Conservation (phyloP, 2,113 vertebrate genomes). For the Vimba vimba region DNA sequence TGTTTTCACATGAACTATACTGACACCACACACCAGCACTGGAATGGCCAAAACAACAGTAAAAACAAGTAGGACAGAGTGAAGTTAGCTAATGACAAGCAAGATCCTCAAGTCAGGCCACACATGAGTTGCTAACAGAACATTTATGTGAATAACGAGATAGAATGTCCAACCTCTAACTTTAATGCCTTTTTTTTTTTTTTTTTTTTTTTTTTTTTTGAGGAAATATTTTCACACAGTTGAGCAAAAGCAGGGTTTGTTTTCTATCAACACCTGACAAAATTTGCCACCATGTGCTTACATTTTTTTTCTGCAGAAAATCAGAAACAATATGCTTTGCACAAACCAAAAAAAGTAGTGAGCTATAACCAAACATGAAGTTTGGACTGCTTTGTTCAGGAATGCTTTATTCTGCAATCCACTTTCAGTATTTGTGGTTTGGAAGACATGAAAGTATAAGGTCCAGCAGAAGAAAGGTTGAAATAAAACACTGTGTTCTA, state of each 20-base stretch:
- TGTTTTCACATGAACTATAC: neutral
- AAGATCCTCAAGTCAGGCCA: neutral
- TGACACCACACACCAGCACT: neutral
- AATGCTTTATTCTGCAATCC: neutral
- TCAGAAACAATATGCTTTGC: neutral
- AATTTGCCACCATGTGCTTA: neutral
- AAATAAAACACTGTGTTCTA: neutral
- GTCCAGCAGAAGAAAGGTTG: conserved; percentile 1
- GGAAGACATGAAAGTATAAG: neutral
- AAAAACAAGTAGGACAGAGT: neutral
- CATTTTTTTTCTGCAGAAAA: neutral
- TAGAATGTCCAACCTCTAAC: conserved; percentile 3
- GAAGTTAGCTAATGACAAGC: neutral
- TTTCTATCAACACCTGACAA: conserved; percentile 19
- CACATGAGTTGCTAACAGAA: conserved; percentile 8
- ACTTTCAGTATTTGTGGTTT: conserved; percentile 33
- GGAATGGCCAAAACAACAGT: neutral
- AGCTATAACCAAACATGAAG: neutral
- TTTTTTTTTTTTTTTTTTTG: neutral
- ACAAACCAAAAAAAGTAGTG: neutral
- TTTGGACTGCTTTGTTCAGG: neutral
- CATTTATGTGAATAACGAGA: neutral
- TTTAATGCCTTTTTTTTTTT: neutral
- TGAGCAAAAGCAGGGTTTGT: neutral
- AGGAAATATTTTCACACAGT: neutral